Evolutionary conservation across 2,888 invertebrate species (phyloP), one percentile per base, ranked within the genome.

Genomic region (Torymus auratus): DNA sequence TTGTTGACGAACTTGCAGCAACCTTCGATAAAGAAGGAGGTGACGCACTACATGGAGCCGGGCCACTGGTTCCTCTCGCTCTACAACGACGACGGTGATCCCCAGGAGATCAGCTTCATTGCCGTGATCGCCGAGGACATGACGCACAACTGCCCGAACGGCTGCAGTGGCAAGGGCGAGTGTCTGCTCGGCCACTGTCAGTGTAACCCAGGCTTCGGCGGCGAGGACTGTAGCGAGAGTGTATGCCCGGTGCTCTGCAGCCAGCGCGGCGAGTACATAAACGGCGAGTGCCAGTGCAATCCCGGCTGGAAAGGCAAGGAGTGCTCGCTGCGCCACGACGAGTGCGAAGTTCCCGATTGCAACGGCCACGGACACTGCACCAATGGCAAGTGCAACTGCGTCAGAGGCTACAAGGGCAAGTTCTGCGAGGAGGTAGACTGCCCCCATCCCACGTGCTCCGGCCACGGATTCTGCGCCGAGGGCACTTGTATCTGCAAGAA

Each of bases 271-370:
- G 97, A 98, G 90, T 99, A 99, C 91, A 96, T 97, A 86, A 97
- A 97, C 88, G 99, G 99, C 60, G 96, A 97, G 91, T 99, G 99
- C 90, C 96, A 97, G 88, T 99, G 99, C 91, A 98, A 98, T 91
- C 96, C 97, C 2, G 98, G 98, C 67, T 99, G 98, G 98, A 99
- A 98, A 91, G 99, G 99, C 85, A 96, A 96, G 88, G 99, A 99
- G 91, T 99, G 99, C 91, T 97, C 97, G 65, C 92, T 99, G 85
- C 94, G 97, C 61, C 97, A 97, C 91, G 97, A 98, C 89, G 98
- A 99, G 92, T 99, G 99, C 91, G 98, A 98, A 92, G 96, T 98
- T 88, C 94, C 97, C 50, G 98, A 98, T 91, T 99, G 99, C 92
- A 97, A 97, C 89, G 98, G 98, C 10, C 97, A 98, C 88, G 99